Percentiles rank a stretch among this genome's conserved stretches.
These are phyloP conservation scores for Drosophila borborema DNA, from an alignment of 2,888 invertebrate species.

Conservation along the genomic window DNA sequence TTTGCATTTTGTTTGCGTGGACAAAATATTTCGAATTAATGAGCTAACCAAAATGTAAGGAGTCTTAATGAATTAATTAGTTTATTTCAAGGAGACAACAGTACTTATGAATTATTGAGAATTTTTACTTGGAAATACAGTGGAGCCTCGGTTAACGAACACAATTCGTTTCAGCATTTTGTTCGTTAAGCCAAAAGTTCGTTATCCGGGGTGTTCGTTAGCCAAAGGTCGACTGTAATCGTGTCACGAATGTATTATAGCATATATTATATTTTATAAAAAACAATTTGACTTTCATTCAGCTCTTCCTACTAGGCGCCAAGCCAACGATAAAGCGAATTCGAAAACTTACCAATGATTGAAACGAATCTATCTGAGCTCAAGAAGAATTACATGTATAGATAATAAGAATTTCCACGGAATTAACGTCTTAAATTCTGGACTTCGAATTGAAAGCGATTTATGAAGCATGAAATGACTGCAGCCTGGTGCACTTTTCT, in stretches of 20 bases:
- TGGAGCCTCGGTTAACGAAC: too few relatives aligned
- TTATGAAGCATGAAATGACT: slow-evolving; percentile 6
- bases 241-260: too few relatives aligned
- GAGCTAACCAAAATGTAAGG: too few relatives aligned
- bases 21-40: too few relatives aligned
- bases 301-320: too few relatives aligned
- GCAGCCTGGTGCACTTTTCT: not conserved
- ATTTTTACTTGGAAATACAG: not conserved
- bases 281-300: not conserved
- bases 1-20: too few relatives aligned
- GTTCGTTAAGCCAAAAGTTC: too few relatives aligned
- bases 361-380: not conserved
- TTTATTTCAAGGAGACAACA: not conserved
- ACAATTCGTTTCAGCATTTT: too few relatives aligned
- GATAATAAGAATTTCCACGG: not conserved
- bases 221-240: too few relatives aligned
- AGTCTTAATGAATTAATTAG: not conserved
- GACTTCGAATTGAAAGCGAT: slow-evolving; percentile 11
- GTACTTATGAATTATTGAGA: not conserved
- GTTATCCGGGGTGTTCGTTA: too few relatives aligned
- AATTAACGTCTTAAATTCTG: slow-evolving; percentile 12
- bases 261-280: not conserved
- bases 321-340: too few relatives aligned
- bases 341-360: not conserved
- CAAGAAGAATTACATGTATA: too few relatives aligned